Base-by-base conservation (phyloP, 1,140 invertebrate species). In the Cryptotermes secundus region DNA sequence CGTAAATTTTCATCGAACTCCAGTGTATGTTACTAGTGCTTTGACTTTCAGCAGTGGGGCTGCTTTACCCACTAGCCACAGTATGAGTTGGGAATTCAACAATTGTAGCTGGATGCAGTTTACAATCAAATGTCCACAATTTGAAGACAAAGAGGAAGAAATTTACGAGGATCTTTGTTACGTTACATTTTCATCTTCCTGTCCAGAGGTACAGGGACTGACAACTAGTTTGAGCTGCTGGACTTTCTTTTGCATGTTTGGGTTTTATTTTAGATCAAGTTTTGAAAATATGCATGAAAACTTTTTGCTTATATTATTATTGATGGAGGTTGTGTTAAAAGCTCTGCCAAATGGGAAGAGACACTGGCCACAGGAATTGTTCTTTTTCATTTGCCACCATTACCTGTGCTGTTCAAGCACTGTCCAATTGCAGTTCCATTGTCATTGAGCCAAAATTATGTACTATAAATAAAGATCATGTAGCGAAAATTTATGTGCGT, bases 101-200 rank as follows among this genome's bases (percentile, higher is more conserved):
- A 72, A 85, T 85, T 36, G 82, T 80, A 83, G 91, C 49, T 93
- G 93, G 93, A 90, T 93, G 85, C 92, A 93, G 88, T 93, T 93
- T 88, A 93, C 91, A 82, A 94, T 93, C 86, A 92, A 92, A 83
- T 92, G 90, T 88, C 90, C 90, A 87, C 87, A 87, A 81, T 91
- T 90, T 85, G 92, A 92, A 86, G 94, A 94, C 87, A 92, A 93
- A 83, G 95, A 96, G 86, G 95, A 96, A 88, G 94, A 96, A 89
- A 94, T 96, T 87, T 97, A 97, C 89, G 96, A 96, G 90, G 95
- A 96, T 90, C 92, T 97, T 82, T 97, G 96, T 91, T 96, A 96
- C 89, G 94, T 96, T 86, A 96, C 95, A 86, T 95, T 96, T 89
- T 92, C 93, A 84, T 91, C 93, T 53, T 90, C 91, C 84, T 88